These are phyloP conservation scores for Cinclus mexicanus DNA, from an alignment of 2,113 vertebrate genomes.

Conservation along the genomic window DNA sequence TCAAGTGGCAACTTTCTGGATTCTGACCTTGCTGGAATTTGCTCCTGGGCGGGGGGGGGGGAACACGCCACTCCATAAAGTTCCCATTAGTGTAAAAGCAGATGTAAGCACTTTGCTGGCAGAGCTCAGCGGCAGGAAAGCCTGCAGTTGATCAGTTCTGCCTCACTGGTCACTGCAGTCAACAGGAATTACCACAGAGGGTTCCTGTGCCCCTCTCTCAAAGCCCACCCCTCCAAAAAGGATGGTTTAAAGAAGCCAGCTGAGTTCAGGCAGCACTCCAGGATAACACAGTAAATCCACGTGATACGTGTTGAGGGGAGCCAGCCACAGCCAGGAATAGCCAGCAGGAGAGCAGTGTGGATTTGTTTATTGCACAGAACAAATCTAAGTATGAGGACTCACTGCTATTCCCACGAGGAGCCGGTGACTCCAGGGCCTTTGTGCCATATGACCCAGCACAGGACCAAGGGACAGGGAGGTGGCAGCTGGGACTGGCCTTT, in stretches of 20 bases:
- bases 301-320: neutral
- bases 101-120: slow-evolving; percentile 64
- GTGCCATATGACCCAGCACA: fast-evolving
- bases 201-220: slow-evolving; percentile 14
- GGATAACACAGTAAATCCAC: neutral
- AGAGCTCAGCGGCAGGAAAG: slow-evolving; percentile 57
- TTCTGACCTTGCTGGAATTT: slow-evolving; percentile 59
- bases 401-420: fast-evolving
- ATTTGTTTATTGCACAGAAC: neutral
- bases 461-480: fast-evolving
- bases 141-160: slow-evolving; percentile 71
- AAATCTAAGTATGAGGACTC: neutral
- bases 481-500: neutral
- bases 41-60: neutral
- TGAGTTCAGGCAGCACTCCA: slow-evolving; percentile 29
- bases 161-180: slow-evolving; percentile 58
- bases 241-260: slow-evolving; percentile 24
- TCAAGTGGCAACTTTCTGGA: slow-evolving; percentile 61
- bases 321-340: neutral
- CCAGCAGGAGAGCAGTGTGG: neutral
- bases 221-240: neutral
- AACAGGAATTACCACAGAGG: slow-evolving; percentile 56
- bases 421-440: fast-evolving
- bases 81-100: slow-evolving; percentile 63
- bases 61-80: slow-evolving; percentile 43